These are phyloP conservation scores for Acanthosepion pharaonis DNA, from an alignment of 2,888 invertebrate genomes.

Conservation along the genomic window DNA sequence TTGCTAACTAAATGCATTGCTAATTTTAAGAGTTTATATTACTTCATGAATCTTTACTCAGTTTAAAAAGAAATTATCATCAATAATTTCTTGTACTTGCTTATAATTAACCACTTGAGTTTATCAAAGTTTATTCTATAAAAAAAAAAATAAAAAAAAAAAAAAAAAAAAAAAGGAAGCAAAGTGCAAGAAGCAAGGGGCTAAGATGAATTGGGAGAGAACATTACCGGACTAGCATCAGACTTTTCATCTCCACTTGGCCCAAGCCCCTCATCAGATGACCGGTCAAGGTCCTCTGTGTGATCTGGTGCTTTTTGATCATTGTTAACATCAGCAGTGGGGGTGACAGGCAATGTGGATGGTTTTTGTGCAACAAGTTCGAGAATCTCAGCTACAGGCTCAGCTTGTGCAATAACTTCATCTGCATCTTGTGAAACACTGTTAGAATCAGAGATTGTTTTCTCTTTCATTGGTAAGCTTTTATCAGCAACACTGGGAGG, in stretches of 20 bases:
- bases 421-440: neutral
- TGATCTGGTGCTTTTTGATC: slow-evolving; percentile 46
- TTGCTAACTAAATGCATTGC: too few relatives aligned
- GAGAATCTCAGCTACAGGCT: slow-evolving; percentile 34
- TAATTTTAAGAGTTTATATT: too few relatives aligned
- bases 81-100: too few relatives aligned
- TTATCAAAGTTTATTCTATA: neutral
- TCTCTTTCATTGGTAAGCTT: neutral
- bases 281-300: slow-evolving; percentile 57
- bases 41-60: too few relatives aligned
- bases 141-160: neutral
- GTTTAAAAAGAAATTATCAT: too few relatives aligned
- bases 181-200: neutral
- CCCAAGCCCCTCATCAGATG: slow-evolving; percentile 64
- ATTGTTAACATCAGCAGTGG: slow-evolving; percentile 36
- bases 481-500: neutral
- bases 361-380: slow-evolving; percentile 42
- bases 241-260: slow-evolving; percentile 63
- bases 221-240: slow-evolving; percentile 61
- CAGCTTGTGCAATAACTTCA: neutral
- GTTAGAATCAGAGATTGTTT: neutral
- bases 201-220: neutral
- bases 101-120: neutral
- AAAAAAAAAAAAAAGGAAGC: neutral
- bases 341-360: slow-evolving; percentile 38